These are phyloP conservation scores for Cantharis rustica DNA, from an alignment of 2,888 invertebrate species.

Conservation along the genomic window DNA sequence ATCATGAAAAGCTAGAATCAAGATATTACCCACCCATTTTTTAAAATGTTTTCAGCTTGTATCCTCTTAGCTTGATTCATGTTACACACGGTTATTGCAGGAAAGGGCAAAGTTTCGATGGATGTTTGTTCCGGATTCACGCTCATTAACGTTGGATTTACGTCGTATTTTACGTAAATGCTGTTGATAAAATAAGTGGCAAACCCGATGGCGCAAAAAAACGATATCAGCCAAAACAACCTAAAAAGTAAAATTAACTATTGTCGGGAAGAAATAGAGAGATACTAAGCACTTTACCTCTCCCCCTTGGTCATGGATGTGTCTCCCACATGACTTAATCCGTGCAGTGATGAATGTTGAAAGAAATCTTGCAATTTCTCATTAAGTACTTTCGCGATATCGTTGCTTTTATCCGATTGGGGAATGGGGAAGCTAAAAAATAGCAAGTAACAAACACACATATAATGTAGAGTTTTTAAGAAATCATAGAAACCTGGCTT, in stretches of 20 bases:
- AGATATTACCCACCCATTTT: conserved; percentile 44
- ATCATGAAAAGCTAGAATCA: not conserved
- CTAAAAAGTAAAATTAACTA: conserved; percentile 47
- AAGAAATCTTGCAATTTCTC: not conserved
- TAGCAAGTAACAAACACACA: not conserved
- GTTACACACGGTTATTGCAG: conserved; percentile 83
- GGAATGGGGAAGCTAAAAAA: not conserved
- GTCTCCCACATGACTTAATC: not conserved
- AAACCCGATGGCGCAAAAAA: conserved; percentile 66
- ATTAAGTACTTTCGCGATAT: not conserved
- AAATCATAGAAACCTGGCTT: not conserved
- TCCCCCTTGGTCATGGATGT: not conserved
- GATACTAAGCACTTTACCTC: not conserved
- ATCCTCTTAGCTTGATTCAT: conserved; percentile 77
- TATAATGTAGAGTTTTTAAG: not conserved
- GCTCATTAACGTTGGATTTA: conserved; percentile 77
- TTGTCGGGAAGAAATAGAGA: not conserved
- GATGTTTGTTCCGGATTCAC: conserved; percentile 73
- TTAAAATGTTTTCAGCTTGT: conserved; percentile 60
- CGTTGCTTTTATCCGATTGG: not conserved
- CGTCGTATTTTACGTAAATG: conserved; percentile 73
- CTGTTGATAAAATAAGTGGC: conserved; percentile 74
- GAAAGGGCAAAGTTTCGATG: conserved; percentile 75
- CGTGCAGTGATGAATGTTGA: not conserved
- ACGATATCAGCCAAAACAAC: conserved; percentile 73